Conservation (phyloP, 2,888 invertebrate genomes). For the Idaea aversata region DNA sequence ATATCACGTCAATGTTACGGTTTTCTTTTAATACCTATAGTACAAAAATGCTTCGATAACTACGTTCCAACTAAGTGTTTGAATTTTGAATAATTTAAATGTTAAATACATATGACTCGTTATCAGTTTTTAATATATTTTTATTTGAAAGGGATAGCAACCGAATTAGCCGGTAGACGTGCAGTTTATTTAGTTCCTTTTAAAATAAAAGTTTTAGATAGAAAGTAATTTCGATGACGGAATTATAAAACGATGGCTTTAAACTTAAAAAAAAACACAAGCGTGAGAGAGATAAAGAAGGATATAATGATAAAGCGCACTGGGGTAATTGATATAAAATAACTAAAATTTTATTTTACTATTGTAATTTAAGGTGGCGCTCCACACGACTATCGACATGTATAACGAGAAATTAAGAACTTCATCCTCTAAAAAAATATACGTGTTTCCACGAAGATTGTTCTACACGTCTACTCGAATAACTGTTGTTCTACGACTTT, state of each 20-base stretch:
- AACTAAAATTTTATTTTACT: constrained; percentile 48
- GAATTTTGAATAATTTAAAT: no score
- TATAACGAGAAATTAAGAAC: not conserved
- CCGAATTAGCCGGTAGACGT: not conserved
- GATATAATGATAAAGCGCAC: constrained; percentile 26
- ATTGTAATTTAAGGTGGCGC: constrained; percentile 49
- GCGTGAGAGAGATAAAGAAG: constrained; percentile 25
- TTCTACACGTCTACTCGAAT: no score
- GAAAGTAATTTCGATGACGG: constrained; percentile 6
- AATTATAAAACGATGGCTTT: constrained; percentile 27
- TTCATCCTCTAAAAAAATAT: not conserved
- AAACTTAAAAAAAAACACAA: constrained; percentile 27
- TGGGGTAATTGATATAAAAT: constrained; percentile 35
- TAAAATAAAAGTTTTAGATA: constrained; percentile 3
- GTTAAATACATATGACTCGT: no score
- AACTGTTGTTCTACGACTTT: no score
- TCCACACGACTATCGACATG: not conserved
- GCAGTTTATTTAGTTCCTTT: not conserved
- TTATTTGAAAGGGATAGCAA: not conserved
- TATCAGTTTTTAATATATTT: no score
- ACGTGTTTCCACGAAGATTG: no score
- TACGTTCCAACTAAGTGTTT: no score
- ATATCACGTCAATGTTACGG: no score
- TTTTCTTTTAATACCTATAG: no score
- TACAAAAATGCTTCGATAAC: no score